Conservation (phyloP, 30 jellyfish, hydroid and myxozoan genomes). For the Turritopsis dohrnii region DNA sequence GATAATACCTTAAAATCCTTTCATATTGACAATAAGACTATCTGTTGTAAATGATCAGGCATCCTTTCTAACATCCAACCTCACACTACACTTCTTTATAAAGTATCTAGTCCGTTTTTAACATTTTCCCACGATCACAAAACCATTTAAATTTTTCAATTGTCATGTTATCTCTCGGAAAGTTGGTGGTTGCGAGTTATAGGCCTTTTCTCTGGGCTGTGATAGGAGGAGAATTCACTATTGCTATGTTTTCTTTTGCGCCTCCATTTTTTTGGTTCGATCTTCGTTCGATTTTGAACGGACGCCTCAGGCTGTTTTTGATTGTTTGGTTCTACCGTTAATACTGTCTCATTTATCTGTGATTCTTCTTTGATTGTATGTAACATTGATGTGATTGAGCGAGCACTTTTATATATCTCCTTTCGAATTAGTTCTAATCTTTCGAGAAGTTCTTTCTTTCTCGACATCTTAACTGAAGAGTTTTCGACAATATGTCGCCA, state of each 20-base stretch:
- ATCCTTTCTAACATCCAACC: no score
- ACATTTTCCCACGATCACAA: no score
- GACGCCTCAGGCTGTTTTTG: not conserved
- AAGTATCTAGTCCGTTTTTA: no score
- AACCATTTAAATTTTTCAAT: no score
- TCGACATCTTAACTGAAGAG: not conserved
- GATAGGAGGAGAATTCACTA: not conserved
- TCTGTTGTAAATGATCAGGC: no score
- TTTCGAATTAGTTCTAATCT: constrained; percentile 13
- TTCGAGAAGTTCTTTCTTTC: not conserved
- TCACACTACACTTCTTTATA: no score
- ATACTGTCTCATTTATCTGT: not conserved
- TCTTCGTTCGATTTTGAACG: not conserved
- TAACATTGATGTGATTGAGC: constrained; percentile 13
- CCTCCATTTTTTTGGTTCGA: not conserved
- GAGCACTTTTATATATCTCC: constrained; percentile 22
- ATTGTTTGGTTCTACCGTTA: not conserved
- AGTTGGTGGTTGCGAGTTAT: not conserved
- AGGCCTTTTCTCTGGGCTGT: not conserved
- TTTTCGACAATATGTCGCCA: not conserved
- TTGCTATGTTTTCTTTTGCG: not conserved
- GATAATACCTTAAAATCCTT: no score
- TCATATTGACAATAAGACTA: no score
- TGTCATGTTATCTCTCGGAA: no score
- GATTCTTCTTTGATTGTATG: constrained; percentile 25